A percentile compares a stretch with the other conserved stretches of the same genome.
phyloP scores from a whole-genome alignment of 2,888 invertebrate genomes.

The Tetragonisca angustula region DNA sequence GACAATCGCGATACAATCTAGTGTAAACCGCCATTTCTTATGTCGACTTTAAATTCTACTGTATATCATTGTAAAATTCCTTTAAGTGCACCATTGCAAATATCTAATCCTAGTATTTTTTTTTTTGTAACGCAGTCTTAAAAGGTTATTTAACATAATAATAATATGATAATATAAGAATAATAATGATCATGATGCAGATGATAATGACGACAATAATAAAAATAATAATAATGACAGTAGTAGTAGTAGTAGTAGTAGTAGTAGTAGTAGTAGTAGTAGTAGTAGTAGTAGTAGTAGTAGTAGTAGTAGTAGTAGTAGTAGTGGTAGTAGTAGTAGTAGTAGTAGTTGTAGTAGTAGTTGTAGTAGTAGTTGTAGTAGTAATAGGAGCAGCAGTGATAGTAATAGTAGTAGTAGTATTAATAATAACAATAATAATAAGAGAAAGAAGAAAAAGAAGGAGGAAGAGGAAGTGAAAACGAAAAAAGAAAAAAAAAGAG shows the following conservation, averaged over 20 bases:
- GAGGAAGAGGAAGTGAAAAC: no score
- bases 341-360: background rate
- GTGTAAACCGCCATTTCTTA: background rate
- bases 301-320: no score
- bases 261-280: no score
- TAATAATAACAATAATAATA: background rate
- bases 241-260: no score
- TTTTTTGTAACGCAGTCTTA: conserved; percentile 51
- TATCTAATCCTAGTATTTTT: conserved; percentile 29
- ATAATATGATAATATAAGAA: background rate
- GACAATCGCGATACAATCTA: conserved; percentile 24
- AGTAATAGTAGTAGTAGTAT: background rate
- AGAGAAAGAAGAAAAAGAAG: no score
- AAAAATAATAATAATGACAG: no score
- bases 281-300: no score
- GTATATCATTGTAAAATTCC: conserved; percentile 30
- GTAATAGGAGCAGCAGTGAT: background rate
- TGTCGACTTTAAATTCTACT: background rate
- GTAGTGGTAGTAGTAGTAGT: no score
- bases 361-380: background rate
- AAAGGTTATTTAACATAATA: conserved; percentile 16
- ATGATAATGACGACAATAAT: background rate
- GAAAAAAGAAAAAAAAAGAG: no score
- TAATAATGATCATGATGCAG: background rate
- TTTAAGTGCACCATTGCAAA: conserved; percentile 52